Evolutionary conservation across 2,797 vertebrate species (phyloP), one percentile per base, ranked within the genome.

Genomic region (Lacerta viridis): DNA sequence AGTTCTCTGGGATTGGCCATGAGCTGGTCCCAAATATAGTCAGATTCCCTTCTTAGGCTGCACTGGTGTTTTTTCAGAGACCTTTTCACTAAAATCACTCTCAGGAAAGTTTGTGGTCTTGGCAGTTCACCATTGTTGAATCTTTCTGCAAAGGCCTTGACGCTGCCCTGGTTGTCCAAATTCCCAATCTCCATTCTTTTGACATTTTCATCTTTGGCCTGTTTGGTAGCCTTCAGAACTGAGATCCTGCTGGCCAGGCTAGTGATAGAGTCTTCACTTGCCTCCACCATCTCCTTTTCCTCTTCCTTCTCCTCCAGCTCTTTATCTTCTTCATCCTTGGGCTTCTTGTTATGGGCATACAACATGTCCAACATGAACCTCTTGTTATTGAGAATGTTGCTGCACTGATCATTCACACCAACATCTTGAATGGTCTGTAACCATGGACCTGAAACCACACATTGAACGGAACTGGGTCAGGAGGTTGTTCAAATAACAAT

Each of bases 21-120:
- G 88, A 99, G 97, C 97, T 99, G 99, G 96, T 99, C 99, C 99
- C 99, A 99, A 95, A 99, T 99, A 72, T 99, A 97, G 93, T 99
- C 99, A 0, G 98, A 99, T 95, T 99, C 99, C 99, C 17, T 98
- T 99, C 96, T 99, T 99, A 0, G 97, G 95, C 7, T 97, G 98
- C 0, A 93, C 78, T 0, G 94, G 88, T 5, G 93, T 86, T 92
- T 97, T 98, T 92, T 98, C 98, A 0, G 94, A 94, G 91, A 97
- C 96, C 87, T 97, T 98, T 91, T 98, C 98, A 33, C 89, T 90
- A 46, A 93, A 90, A 90, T 98, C 98, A 1, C 91, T 86, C 43
- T 99, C 98, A 6, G 96, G 86, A 59, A 93, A n/a, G 5, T 83
- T 0, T 5, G 93, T 93, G 66, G 97, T 98, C 95, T 98, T 98